Percentiles rank a stretch among this genome's conserved stretches.
phyloP scores from a whole-genome alignment of 2,797 vertebrate genomes.

The Iguana delicatissima region DNA sequence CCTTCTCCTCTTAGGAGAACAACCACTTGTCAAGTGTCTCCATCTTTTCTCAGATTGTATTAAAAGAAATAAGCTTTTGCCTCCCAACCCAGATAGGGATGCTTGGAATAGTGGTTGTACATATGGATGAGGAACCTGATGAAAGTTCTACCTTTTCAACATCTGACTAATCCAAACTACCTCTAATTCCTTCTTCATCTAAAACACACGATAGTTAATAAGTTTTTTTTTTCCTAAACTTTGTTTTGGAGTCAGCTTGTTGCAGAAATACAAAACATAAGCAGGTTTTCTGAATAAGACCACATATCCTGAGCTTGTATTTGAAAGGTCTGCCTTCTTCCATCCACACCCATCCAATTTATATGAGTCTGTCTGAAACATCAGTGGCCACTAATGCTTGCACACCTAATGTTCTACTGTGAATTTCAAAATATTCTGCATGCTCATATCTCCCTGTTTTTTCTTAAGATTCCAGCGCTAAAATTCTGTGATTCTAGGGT shows the following conservation, averaged over 20 bases:
- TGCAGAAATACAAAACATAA: background rate
- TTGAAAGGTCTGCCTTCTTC: too few species aligned
- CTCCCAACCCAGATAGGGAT: background rate
- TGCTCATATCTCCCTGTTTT: too few species aligned
- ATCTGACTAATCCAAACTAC: background rate
- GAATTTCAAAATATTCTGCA: too few species aligned
- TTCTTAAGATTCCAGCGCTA: too few species aligned
- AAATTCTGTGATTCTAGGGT: too few species aligned
- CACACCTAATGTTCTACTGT: too few species aligned
- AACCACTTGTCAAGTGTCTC: slow-evolving; percentile 19
- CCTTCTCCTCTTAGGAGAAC: background rate
- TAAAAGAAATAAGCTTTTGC: background rate
- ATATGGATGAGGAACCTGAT: background rate
- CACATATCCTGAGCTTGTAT: background rate
- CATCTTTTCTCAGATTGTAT: background rate
- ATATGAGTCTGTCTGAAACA: too few species aligned
- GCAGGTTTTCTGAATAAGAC: background rate
- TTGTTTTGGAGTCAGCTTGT: background rate
- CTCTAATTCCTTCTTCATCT: background rate
- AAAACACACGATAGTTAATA: too few species aligned
- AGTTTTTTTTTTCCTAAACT: too few species aligned
- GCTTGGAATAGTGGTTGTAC: background rate
- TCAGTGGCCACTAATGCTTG: too few species aligned
- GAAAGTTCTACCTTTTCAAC: background rate
- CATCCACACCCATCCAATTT: too few species aligned